Base-by-base conservation (phyloP, 1,140 invertebrate genomes). In the Ceratina calcarata region DNA sequence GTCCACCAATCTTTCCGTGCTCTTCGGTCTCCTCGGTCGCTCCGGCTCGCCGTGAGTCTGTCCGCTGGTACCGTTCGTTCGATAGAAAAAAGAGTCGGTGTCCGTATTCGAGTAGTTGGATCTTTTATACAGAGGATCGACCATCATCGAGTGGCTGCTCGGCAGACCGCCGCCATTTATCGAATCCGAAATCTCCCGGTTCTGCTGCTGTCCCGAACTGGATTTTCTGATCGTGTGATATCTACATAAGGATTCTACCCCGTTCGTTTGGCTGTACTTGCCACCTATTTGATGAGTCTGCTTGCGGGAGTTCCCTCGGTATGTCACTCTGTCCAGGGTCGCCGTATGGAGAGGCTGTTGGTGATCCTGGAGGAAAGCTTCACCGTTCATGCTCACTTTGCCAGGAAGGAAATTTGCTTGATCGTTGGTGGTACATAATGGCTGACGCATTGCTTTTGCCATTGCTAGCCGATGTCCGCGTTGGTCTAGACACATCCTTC, bases 251-350 rank as follows among this genome's bases (percentile, higher is more conserved):
- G 80, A 3, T 53, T 80, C 8, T 91, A 88, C 4, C n/a, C 85
- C 78, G 51, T 87, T 86, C 27, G 62, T n/a, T 16, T 81, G 85
- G 22, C 37, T 84, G 61, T 86, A 83, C 13, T 86, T 86, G 49
- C 73, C 75, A 6, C 61, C 78, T 0, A 72, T n/a, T 15, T 85
- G 82, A 10, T 89, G 82, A 0, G 15, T 13, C 6, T 90, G 87
- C 32, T 91, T 92, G 10, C 84, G 89, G 6, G 86, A 81, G 55
- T 91, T 90, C 4, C 85, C 89, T 2, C 90, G 88, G 49, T 92
- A 93, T 27, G 89, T 92, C 37, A 89, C 84, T 51, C 92, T 83
- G 71, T 93, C 92, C 18, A 93, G 84, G 0, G 92, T 93, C 0
- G 90, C 90, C 0, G 91, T 91, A 37, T 88, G 89, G 2, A 90